Evolutionary conservation across 2,888 invertebrate genomes (phyloP).

Genomic region (Erannis defoliaria): DNA sequence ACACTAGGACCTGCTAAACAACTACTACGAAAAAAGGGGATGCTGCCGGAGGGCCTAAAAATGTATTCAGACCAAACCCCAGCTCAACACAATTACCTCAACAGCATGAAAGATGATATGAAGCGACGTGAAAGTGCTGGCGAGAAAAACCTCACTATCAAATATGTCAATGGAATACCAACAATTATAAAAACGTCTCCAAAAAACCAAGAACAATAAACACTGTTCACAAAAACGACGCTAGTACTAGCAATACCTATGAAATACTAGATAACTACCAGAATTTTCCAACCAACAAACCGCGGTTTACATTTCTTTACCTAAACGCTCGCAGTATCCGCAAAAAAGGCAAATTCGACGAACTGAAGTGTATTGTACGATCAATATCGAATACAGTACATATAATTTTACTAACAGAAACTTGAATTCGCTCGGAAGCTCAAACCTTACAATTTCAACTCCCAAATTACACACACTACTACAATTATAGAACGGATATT

Average conservation of each 20-base stretch:
- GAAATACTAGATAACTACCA: conserved; percentile 41
- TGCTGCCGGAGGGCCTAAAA: conserved; percentile 35
- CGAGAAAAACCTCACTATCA: conserved; percentile 46
- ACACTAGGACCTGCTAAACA: conserved; percentile 31
- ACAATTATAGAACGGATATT: conserved; percentile 40
- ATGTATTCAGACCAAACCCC: conserved; percentile 48
- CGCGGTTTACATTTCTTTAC: conserved; percentile 44
- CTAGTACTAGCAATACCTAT: conserved; percentile 1
- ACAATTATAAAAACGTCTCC: conserved; percentile 23
- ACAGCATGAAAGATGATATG: conserved; percentile 40
- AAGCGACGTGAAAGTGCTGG: conserved; percentile 38
- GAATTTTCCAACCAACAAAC: conserved; percentile 32
- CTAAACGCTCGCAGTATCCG: conserved; percentile 46
- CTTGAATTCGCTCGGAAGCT: conserved; percentile 33
- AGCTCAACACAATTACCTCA: conserved; percentile 38
- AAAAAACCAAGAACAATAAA: conserved; percentile 14
- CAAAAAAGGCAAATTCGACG: conserved; percentile 43
- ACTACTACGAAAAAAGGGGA: conserved; percentile 39
- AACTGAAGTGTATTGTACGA: conserved; percentile 21
- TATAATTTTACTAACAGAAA: conserved; percentile 42
- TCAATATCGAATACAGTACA: conserved; percentile 20
- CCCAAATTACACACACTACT: conserved; percentile 32
- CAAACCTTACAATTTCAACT: conserved; percentile 10
- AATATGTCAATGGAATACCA: conserved; percentile 49
- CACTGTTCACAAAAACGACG: not conserved